Conservation (phyloP, 2,797 vertebrate species). For the Dallia pectoralis region DNA sequence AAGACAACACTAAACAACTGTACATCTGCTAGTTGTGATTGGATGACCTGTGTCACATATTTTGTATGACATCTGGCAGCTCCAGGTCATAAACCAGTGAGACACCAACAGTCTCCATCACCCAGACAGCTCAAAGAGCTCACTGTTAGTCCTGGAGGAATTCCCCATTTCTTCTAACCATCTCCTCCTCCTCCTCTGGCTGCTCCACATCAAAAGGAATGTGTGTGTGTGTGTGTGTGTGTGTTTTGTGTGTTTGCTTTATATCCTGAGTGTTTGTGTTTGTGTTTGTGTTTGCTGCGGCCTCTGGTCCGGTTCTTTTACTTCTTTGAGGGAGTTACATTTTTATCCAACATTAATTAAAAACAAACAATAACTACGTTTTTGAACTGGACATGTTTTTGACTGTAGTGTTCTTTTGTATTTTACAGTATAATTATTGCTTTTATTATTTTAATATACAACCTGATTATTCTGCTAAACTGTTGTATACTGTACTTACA, state of each 20-base stretch:
- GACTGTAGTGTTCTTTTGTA: no score
- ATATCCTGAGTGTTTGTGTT: background rate
- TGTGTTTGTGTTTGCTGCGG: background rate
- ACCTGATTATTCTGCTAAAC: no score
- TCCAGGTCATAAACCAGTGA: background rate
- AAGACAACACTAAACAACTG: no score
- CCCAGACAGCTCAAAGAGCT: conserved; percentile 28
- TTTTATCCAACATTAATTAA: no score
- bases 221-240: background rate
- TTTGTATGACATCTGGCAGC: background rate
- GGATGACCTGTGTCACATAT: background rate
- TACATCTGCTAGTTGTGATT: background rate
- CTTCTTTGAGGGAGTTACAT: no score
- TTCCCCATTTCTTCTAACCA: conserved; percentile 33
- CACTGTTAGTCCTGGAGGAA: conserved; percentile 39
- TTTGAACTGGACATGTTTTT: no score
- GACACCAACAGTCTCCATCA: background rate
- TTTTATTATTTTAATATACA: no score
- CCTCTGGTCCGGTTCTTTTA: no score
- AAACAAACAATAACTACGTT: no score
- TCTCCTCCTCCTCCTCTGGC: conserved; percentile 24
- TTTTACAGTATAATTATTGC: no score
- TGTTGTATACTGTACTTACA: no score
- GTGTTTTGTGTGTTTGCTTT: background rate
- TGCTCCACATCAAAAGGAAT: conserved; percentile 35